Base-by-base conservation (phyloP, 2,113 vertebrate species). In the Gavialis gangeticus region DNA sequence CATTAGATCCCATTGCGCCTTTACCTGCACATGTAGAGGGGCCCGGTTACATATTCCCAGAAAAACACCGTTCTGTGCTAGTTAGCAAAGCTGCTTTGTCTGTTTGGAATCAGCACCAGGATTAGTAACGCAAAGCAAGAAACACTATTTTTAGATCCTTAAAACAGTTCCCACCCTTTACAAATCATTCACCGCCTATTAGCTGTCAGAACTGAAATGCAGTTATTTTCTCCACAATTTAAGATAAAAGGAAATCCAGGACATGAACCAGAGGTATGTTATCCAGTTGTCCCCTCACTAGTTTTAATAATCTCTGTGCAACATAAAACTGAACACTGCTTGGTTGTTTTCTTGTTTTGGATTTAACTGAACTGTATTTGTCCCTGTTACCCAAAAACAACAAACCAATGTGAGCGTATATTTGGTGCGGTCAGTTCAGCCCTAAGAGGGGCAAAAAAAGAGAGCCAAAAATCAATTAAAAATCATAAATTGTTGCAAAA, bases 41-140 rank as follows among this genome's bases (percentile, higher is more conserved):
- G 46, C 46, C 46, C 46, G 63, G 56, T 56, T 89, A 85, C n/a
- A 90, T 0, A 85, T 89, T 89, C 89, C 63, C 37, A 28, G 54
- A 71, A 71, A 93, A 60, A 79, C 46, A 54, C 13, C 6, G 59
- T 91, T 81, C 73, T 93, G 94, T 95, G 87, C 1, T 0, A 82
- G 24, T 93, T 84, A 79, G 37, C 79, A 87, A 60, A 92, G 69
- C 80, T 54, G 3, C 60, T 83, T n/a, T 85, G 82, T 55, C 82
- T 81, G 16, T 85, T 92, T 95, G 75, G 46, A 79, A 82, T 93
- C 91, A 91, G 54, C 17, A 1, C 69, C 37, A 57, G 28, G 63
- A 4, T 27, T 95, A 91, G 89, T 94, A 88, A 95, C 67, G 59
- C 85, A 54, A 82, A 87, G 63, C 57, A 90, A 96, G 30, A 90